Percentiles rank a stretch among this genome's conserved stretches.
Conservation (phyloP, 1,140 invertebrate genomes). For the Sitophilus oryzae region DNA sequence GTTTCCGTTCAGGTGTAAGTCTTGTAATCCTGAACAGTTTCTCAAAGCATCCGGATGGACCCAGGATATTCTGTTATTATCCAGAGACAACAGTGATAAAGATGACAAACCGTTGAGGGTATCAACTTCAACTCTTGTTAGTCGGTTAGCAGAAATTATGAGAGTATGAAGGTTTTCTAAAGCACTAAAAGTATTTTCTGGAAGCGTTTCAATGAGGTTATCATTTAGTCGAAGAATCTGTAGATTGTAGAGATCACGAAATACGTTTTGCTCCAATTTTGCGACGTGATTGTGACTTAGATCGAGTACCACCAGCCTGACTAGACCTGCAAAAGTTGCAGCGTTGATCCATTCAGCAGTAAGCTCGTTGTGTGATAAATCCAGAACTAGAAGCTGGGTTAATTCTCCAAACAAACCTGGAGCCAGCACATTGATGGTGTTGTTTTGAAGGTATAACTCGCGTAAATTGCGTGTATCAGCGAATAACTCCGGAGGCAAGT, state of each 20-base stretch:
- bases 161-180: slow-evolving; percentile 78
- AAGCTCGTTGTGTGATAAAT: slow-evolving; percentile 80
- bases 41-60: slow-evolving; percentile 73
- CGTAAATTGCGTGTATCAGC: slow-evolving; percentile 71
- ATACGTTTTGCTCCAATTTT: slow-evolving; percentile 71
- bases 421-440: slow-evolving; percentile 79
- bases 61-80: slow-evolving; percentile 74
- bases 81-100: slow-evolving; percentile 71
- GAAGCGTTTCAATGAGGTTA: slow-evolving; percentile 74
- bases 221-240: slow-evolving; percentile 77
- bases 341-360: slow-evolving; percentile 82
- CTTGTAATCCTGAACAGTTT: slow-evolving; percentile 78
- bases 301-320: slow-evolving; percentile 73
- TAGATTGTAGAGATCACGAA: slow-evolving; percentile 72
- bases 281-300: slow-evolving; percentile 74
- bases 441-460: slow-evolving; percentile 78
- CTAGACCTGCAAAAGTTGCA: slow-evolving; percentile 77
- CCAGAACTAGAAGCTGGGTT: slow-evolving; percentile 71
- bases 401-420: slow-evolving; percentile 80
- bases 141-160: slow-evolving; percentile 78
- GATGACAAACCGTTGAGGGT: slow-evolving; percentile 73
- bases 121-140: slow-evolving; percentile 68
- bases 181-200: slow-evolving; percentile 75
- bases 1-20: slow-evolving; percentile 86
- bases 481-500: slow-evolving; percentile 77